A percentile compares a stretch with the other conserved stretches of the same genome.
phyloP scores from a whole-genome alignment of 2,888 invertebrate genomes.

The Gerris lacustris region DNA sequence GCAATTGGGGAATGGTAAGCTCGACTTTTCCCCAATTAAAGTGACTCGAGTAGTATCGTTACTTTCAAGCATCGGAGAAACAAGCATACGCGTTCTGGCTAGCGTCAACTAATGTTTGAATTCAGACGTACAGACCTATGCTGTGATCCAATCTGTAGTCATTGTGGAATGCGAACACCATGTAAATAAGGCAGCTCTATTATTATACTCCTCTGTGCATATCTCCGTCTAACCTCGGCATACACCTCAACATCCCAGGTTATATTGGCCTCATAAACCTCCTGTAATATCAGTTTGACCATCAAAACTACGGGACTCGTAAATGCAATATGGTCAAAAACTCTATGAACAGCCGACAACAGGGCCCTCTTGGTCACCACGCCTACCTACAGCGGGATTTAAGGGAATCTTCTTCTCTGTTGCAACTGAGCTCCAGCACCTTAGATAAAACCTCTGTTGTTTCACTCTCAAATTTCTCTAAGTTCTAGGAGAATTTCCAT shows the following conservation, averaged over 20 bases:
- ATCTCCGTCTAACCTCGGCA: neutral
- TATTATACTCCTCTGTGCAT: neutral
- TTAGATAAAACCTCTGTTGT: neutral
- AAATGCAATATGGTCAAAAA: neutral
- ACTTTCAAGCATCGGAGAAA: neutral
- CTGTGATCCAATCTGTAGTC: neutral
- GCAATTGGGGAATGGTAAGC: neutral
- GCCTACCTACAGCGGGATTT: neutral
- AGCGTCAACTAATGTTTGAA: slow-evolving; percentile 12
- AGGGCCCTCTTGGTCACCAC: neutral
- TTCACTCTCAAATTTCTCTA: neutral
- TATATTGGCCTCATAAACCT: neutral
- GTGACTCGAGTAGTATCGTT: neutral
- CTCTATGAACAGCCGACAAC: neutral
- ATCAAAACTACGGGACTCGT: neutral
- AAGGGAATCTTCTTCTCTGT: neutral
- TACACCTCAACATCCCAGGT: neutral
- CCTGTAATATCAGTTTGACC: neutral
- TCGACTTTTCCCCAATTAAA: neutral
- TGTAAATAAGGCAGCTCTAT: neutral
- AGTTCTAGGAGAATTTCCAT: neutral
- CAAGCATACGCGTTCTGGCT: slow-evolving; percentile 11
- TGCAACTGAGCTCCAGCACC: neutral
- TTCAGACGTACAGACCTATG: neutral
- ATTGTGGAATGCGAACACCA: neutral